Conservation (phyloP, 2,888 invertebrate genomes). For the Drosophila lutescens region DNA sequence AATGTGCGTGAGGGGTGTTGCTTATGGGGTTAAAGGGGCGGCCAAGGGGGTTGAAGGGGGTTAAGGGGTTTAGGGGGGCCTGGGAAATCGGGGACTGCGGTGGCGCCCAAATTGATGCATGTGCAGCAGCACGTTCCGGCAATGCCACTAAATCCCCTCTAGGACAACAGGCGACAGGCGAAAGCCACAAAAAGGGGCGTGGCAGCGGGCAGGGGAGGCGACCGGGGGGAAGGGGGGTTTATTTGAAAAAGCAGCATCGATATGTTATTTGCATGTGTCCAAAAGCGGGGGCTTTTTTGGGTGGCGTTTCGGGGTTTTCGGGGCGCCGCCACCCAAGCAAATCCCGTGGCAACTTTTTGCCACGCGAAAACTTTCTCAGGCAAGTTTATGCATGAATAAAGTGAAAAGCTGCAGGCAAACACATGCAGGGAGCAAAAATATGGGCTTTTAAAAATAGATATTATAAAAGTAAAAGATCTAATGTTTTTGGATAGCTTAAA, state of each 20-base stretch:
- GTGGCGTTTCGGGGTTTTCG: background rate
- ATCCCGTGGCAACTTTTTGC: slow-evolving; percentile 50
- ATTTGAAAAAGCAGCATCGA: slow-evolving; percentile 52
- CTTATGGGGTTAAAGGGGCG: background rate
- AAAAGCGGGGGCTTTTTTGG: slow-evolving; percentile 8
- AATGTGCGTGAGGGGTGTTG: slow-evolving; percentile 9
- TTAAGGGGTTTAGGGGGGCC: background rate
- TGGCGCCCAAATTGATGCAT: slow-evolving; percentile 50
- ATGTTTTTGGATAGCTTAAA: background rate
- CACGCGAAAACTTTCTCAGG: slow-evolving; percentile 50
- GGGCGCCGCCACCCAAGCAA: slow-evolving; percentile 32
- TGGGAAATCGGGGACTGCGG: slow-evolving; percentile 21
- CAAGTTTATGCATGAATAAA: slow-evolving; percentile 53
- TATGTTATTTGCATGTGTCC: slow-evolving; percentile 53
- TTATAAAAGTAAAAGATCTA: too few species aligned
- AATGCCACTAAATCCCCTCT: slow-evolving; percentile 51
- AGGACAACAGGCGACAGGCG: slow-evolving; percentile 45
- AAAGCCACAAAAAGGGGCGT: slow-evolving; percentile 44
- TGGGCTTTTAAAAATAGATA: too few species aligned
- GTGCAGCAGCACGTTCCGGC: slow-evolving; percentile 53
- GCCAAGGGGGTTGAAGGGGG: background rate
- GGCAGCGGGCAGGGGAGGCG: slow-evolving; percentile 2
- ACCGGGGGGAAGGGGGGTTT: slow-evolving; percentile 11
- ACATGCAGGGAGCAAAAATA: slow-evolving; percentile 13
- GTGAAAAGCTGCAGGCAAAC: slow-evolving; percentile 52